Percentiles rank a stretch among this genome's conserved stretches.
Conservation (phyloP, 2,888 invertebrate genomes). For the Agrypnus murinus region DNA sequence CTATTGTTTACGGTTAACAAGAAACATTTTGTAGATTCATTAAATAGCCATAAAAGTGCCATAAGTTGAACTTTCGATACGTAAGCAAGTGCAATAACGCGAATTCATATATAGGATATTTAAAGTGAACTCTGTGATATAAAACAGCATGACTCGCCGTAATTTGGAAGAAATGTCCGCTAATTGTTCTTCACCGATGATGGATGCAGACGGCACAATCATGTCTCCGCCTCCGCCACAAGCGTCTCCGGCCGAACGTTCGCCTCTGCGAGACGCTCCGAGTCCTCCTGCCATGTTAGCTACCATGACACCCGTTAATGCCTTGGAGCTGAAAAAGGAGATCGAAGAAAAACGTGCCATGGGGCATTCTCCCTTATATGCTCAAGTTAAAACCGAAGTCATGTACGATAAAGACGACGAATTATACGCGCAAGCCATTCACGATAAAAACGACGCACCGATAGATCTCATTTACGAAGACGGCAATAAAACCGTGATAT, state of each 20-base stretch:
- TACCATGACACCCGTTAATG: slow-evolving; percentile 92
- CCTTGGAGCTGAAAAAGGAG: slow-evolving; percentile 82
- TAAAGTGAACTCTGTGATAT: slow-evolving; percentile 69
- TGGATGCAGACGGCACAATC: slow-evolving; percentile 64
- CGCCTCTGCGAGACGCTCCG: slow-evolving; percentile 74
- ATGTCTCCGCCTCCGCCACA: slow-evolving; percentile 72
- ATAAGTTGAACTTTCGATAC: slow-evolving; percentile 59
- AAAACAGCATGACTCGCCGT: slow-evolving; percentile 68
- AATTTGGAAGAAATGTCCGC: slow-evolving; percentile 66
- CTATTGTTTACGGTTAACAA: slow-evolving; percentile 38
- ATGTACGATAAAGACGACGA: slow-evolving; percentile 71
- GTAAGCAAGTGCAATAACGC: slow-evolving; percentile 69
- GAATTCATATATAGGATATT: slow-evolving; percentile 51
- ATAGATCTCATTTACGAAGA: slow-evolving; percentile 90
- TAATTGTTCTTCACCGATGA: slow-evolving; percentile 62
- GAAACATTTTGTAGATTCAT: slow-evolving; percentile 52
- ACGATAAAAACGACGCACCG: slow-evolving; percentile 80
- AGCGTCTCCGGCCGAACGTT: slow-evolving; percentile 72
- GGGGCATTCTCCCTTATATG: slow-evolving; percentile 75
- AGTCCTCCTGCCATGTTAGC: slow-evolving; percentile 85
- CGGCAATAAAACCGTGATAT: slow-evolving; percentile 89
- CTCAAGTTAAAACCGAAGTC: slow-evolving; percentile 75
- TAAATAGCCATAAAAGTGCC: slow-evolving; percentile 61
- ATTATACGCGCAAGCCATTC: slow-evolving; percentile 71
- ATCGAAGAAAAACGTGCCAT: slow-evolving; percentile 79